Base-by-base conservation (phyloP, 2,797 vertebrate genomes). In the Oreochromis mossambicus region DNA sequence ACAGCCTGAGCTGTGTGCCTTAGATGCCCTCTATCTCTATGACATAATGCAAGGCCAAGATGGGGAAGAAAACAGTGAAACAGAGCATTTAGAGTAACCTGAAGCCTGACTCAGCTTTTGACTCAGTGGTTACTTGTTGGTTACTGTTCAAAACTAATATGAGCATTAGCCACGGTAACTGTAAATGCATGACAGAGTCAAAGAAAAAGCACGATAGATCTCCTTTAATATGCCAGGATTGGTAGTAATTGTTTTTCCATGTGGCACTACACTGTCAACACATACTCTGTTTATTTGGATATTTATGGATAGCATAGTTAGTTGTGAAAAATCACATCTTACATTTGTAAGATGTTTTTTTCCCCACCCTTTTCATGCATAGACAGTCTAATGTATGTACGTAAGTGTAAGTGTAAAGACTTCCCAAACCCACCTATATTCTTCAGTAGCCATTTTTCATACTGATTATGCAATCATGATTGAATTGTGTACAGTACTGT, bases 341-440 rank as follows among this genome's bases (percentile, higher is more conserved):
- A 48, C 7, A 14, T 17, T 7, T 17, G 3, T 17, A 17, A 48
- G 15, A 48, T 17, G 13, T 17, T 8, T 48, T 48, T 48, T 17
- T 4, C 46, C 7, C 46, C 46, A 48, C 46, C 43, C 5, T 38
- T 66, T 21, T 12, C 12, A 5, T 56, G 13, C 13, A 56, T 41
- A 66, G 19, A 21, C 34, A 66, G 38, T n/a, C 11, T 4, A 66
- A 58, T 32, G 26, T 17, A 10, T 17, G 11, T 38, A n/a, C 3
- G 1, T n/a, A 66, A 41, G n/a, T 68, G 1, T n/a, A 66, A 41
- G n/a, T 68, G 36, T 41, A 41, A 38, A 41, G 7, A 41, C 38
- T 68, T 41, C 1, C 36, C 7, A 68, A 68, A 68, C n/a, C 5
- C 7, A 21, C 0, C 12, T 24, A 1, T 68, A 24, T 41, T n/a